These are phyloP conservation scores for Murina feae DNA, from an alignment of 2,113 vertebrate species.

Conservation along the genomic window DNA sequence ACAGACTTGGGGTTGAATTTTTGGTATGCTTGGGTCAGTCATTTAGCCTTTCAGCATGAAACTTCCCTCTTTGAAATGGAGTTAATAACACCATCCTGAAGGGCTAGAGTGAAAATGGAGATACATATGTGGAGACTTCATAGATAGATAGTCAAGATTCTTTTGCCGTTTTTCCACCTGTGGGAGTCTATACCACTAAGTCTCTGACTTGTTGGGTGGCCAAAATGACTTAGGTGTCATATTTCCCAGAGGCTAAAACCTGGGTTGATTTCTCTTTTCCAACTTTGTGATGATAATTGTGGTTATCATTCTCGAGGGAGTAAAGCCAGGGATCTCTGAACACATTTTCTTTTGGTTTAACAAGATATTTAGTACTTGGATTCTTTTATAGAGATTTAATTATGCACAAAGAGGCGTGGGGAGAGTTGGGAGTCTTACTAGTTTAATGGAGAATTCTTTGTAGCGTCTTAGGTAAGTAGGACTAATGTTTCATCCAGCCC, in stretches of 20 bases:
- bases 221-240: background rate
- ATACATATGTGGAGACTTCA: background rate
- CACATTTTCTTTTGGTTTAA: constrained; percentile 45
- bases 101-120: background rate
- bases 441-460: constrained; percentile 48
- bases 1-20: background rate
- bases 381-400: constrained; percentile 48
- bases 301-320: background rate
- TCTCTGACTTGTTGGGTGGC: constrained; percentile 35
- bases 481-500: constrained; percentile 59
- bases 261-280: background rate
- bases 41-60: background rate
- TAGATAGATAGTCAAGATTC: background rate
- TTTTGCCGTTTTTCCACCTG: background rate
- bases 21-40: background rate
- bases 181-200: background rate
- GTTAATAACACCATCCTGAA: background rate
- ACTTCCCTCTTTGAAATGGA: background rate
- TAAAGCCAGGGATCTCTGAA: background rate
- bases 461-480: constrained; percentile 56
- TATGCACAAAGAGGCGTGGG: constrained; percentile 34
- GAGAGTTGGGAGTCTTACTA: constrained; percentile 34
- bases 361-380: constrained; percentile 1
- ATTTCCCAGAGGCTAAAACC: background rate
- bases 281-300: background rate